Base-by-base conservation (phyloP, 2,797 vertebrate species). In the Chaetophractus vellerosus region DNA sequence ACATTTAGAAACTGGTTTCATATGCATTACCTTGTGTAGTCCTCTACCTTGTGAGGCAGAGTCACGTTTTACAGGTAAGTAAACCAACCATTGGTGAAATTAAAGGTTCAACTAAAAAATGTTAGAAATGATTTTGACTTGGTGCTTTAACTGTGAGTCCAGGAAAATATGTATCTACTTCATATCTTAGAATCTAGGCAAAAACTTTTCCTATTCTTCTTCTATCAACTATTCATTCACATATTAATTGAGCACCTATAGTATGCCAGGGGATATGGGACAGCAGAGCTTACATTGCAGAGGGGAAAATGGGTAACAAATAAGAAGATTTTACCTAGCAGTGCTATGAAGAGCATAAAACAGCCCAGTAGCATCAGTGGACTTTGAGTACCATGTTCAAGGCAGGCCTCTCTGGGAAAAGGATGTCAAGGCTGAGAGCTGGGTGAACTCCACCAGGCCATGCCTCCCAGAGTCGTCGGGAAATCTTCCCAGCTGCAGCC, bases 401-500 rank as follows among this genome's bases (percentile, higher is more conserved):
- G 12, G 24, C 41, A n/a, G 48, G 19, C 15, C 28, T 59, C 5
- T 52, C 26, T 24, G 69, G 59, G 24, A 14, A 48, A 12, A 71
- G 55, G n/a, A 1, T 24, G 0, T 0, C 5, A 2, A 7, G 15
- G 0, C 33, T 41, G 45, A 66, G 21, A 74, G 18, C 38, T 50
- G 55, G 48, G 38, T 24, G 48, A 48, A 66, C 19, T 16, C n/a
- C 6, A 15, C 3, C 10, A 0, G 19, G 45, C 33, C 26, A 5
- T 52, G 5, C 41, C 38, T 76, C 31, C 41, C 50, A 45, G 38
- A 48, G 55, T 55, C 6, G 55, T 19, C 18, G 16, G 18, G 26
- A 75, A 50, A 48, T 48, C 41, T 28, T n/a, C 36, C 88, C 36
- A 50, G 72, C n/a, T 59, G 45, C 19, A 38, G 28, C 33, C 24